Evolutionary conservation across 2,113 vertebrate genomes (phyloP).

Genomic region (Otocyon megalotis): DNA sequence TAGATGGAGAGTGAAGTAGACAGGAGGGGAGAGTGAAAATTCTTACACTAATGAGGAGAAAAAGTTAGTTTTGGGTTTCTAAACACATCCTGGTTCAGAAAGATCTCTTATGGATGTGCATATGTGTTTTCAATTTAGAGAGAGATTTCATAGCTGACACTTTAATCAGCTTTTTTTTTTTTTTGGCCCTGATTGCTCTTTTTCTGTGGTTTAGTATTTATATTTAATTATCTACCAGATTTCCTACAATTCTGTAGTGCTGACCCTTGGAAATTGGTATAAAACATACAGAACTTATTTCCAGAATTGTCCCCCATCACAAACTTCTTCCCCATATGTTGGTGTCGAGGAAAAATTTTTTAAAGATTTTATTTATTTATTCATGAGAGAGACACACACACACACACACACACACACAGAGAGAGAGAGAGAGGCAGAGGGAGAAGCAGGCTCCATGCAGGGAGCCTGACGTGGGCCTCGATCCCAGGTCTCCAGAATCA

Average conservation of each 20-base stretch:
- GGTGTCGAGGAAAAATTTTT: not conserved
- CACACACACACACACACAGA: too few relatives aligned
- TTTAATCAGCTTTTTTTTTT: not conserved
- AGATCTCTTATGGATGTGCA: not conserved
- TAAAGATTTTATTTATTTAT: too few relatives aligned
- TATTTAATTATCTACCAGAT: not conserved
- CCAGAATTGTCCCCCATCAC: not conserved
- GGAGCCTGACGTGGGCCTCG: too few relatives aligned
- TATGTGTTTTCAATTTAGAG: not conserved
- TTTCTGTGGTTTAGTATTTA: constrained; percentile 21
- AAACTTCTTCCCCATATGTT: not conserved
- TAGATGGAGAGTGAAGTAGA: not conserved
- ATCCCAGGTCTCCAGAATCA: too few relatives aligned
- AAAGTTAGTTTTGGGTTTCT: not conserved
- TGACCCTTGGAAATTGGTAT: not conserved
- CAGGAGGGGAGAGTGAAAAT: not conserved
- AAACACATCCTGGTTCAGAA: not conserved
- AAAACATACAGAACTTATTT: not conserved
- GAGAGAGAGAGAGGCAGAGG: too few relatives aligned
- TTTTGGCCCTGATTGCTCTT: not conserved
- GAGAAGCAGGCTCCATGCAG: too few relatives aligned
- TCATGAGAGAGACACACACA: too few relatives aligned
- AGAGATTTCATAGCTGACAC: not conserved
- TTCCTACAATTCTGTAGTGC: not conserved
- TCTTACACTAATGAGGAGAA: not conserved